A percentile compares a stretch with the other conserved stretches of the same genome.
Conservation (phyloP, 1,140 invertebrate genomes). For the Acromyrmex heyeri region DNA sequence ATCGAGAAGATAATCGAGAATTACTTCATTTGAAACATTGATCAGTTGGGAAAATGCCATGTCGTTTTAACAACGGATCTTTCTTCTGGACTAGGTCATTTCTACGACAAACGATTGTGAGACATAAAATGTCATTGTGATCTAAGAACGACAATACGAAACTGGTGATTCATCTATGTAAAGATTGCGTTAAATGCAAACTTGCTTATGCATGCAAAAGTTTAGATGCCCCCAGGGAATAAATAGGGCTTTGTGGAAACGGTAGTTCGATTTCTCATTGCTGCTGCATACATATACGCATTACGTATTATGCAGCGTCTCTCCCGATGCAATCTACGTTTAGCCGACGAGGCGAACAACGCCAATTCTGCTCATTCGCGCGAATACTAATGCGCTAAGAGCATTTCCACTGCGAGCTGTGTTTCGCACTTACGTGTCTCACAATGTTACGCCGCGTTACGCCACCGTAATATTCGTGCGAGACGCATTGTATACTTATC, state of each 20-base stretch:
- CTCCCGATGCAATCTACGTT: conserved; percentile 49
- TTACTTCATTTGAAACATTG: conserved; percentile 3
- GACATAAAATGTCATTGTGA: conserved; percentile 8
- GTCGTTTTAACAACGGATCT: conserved; percentile 16
- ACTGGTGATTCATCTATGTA: background rate
- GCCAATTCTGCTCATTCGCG: conserved; percentile 47
- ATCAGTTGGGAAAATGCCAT: background rate
- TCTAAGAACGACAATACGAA: conserved; percentile 13
- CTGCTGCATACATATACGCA: background rate
- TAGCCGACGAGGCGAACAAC: conserved; percentile 9
- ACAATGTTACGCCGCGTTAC: conserved; percentile 39
- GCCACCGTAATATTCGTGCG: conserved; percentile 26
- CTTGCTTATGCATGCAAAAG: background rate
- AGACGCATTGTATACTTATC: conserved; percentile 41
- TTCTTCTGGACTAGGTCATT: background rate
- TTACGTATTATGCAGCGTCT: conserved; percentile 26
- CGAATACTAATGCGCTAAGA: conserved; percentile 38
- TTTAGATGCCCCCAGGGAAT: conserved; percentile 12
- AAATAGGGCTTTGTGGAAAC: conserved; percentile 52
- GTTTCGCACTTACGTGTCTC: conserved; percentile 19
- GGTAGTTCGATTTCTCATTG: conserved; percentile 31
- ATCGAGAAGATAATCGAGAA: conserved; percentile 6
- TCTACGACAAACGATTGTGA: background rate
- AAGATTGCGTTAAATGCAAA: conserved; percentile 23
- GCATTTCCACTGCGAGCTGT: conserved; percentile 9